These are phyloP conservation scores for Campylomormyrus tamandua DNA, from an alignment of 2,113 vertebrate genomes.

Conservation along the genomic window DNA sequence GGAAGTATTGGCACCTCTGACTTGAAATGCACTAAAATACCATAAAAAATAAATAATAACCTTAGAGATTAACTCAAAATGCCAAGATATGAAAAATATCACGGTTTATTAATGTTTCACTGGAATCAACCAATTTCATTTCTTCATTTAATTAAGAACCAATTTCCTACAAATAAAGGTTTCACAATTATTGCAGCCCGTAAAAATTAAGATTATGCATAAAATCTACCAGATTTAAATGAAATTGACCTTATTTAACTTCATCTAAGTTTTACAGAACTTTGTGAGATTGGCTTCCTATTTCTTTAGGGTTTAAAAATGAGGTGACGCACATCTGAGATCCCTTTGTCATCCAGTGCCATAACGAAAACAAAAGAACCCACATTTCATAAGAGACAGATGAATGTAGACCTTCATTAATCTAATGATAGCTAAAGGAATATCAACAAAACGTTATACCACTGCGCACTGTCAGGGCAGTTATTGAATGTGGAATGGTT, in stretches of 20 bases:
- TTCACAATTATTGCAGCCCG: neutral
- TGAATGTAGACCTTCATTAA: neutral
- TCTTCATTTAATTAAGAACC: neutral
- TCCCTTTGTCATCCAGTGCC: neutral
- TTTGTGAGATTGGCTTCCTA: neutral
- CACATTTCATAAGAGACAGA: neutral
- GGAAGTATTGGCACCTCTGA: too few relatives aligned
- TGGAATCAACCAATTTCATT: neutral
- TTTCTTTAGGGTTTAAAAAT: neutral
- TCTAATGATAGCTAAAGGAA: neutral
- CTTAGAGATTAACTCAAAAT: neutral
- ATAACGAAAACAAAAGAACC: neutral
- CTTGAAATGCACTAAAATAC: too few relatives aligned
- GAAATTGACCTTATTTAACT: neutral
- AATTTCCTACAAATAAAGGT: neutral
- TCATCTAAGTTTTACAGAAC: neutral
- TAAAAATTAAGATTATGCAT: neutral
- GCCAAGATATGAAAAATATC: neutral
- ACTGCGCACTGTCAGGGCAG: neutral
- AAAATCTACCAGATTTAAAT: neutral
- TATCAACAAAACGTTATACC: neutral
- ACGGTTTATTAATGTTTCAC: neutral
- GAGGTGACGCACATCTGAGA: neutral
- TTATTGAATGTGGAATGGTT: neutral
- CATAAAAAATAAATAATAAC: too few relatives aligned